phyloP scores from a whole-genome alignment of 2,113 vertebrate species.

The Trogon melanurus region DNA sequence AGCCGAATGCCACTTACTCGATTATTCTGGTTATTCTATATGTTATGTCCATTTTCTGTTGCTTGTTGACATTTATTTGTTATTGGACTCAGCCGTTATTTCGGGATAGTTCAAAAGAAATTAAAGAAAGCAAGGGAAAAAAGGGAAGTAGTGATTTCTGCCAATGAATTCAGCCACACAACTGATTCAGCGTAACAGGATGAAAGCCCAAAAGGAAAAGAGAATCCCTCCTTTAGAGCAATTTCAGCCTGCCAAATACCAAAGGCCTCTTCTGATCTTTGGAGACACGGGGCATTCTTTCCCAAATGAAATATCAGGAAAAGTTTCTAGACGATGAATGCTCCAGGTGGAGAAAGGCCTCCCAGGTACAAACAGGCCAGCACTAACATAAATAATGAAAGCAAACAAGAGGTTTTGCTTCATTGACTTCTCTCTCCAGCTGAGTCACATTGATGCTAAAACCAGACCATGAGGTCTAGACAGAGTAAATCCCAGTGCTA shows the following conservation, averaged over 20 bases:
- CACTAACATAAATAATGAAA: neutral
- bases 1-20: neutral
- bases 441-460: neutral
- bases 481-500: neutral
- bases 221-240: neutral
- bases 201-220: neutral
- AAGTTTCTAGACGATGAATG: neutral
- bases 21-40: neutral
- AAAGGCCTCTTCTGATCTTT: neutral
- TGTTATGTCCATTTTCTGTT: neutral
- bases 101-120: neutral
- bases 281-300: neutral
- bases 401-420: neutral
- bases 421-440: neutral
- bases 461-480: neutral
- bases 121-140: neutral
- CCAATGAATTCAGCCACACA: neutral
- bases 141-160: neutral
- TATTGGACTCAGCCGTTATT: neutral
- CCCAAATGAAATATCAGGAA: neutral
- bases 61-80: neutral
- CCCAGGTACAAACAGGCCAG: neutral
- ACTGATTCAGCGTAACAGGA: neutral
- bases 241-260: neutral
- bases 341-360: neutral